phyloP scores from a whole-genome alignment of 2,113 vertebrate genomes.

The Cinclus cinclus region DNA sequence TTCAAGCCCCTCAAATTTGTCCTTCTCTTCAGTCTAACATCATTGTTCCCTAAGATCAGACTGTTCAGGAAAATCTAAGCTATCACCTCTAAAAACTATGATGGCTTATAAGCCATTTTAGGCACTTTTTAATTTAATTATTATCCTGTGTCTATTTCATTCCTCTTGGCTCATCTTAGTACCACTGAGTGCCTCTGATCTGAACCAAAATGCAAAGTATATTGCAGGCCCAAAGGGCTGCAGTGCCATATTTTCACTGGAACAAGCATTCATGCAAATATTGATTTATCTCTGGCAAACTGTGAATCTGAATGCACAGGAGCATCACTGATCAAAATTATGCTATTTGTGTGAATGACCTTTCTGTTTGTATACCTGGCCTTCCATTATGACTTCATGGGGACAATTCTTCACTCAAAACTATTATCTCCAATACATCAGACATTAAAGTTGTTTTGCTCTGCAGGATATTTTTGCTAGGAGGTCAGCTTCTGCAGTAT shows the following conservation, averaged over 20 bases:
- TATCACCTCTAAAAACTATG: neutral
- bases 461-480: neutral
- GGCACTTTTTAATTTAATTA: neutral
- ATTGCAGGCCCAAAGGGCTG: neutral
- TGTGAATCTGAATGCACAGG: neutral
- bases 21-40: neutral
- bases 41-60: neutral
- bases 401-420: neutral
- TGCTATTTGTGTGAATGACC: neutral
- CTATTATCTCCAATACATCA: accelerated
- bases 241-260: neutral
- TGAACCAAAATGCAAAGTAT: neutral
- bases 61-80: neutral
- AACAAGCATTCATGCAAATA: neutral
- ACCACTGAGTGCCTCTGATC: neutral
- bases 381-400: neutral
- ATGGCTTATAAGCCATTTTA: neutral
- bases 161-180: neutral
- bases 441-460: neutral
- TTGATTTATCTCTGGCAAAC: neutral
- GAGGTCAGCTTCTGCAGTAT: neutral
- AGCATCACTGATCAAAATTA: neutral
- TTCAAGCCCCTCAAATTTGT: neutral
- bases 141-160: neutral
- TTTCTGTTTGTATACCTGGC: neutral